Percentiles rank a stretch among this genome's conserved stretches.
phyloP scores from a whole-genome alignment of 2,113 vertebrate species.

The Pholis gunnellus region DNA sequence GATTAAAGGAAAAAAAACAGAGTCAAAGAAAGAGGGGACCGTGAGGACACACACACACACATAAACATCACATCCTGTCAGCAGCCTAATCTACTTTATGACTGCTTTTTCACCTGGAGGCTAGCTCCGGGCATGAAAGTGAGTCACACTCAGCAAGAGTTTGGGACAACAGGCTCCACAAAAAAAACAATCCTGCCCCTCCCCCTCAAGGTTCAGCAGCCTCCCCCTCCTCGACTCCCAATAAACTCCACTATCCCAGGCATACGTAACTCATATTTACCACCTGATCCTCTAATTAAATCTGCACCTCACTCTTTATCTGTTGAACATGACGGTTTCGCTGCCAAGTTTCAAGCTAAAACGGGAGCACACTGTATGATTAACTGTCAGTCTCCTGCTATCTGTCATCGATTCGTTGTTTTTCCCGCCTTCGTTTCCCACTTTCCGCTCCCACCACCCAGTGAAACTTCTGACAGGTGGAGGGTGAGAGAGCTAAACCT shows the following conservation, averaged over 20 bases:
- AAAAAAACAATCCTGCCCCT: conserved; percentile 27
- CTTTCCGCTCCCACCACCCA: conserved; percentile 1
- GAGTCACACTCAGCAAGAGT: conserved; percentile 61
- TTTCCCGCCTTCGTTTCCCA: not conserved
- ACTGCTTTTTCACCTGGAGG: conserved; percentile 76
- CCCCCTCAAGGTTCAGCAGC: conserved; percentile 18
- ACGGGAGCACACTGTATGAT: conserved; percentile 21
- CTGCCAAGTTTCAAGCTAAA: conserved; percentile 56
- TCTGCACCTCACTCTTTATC: conserved; percentile 8
- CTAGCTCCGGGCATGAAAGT: conserved; percentile 41
- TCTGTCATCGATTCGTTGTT: conserved; percentile 52
- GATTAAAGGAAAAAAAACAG: conserved; percentile 14
- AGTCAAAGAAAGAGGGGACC: conserved; percentile 8
- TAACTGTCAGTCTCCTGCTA: conserved; percentile 39
- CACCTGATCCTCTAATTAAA: conserved; percentile 45
- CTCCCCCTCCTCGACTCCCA: not conserved
- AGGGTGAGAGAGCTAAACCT: conserved; percentile 86
- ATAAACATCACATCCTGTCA: conserved; percentile 69
- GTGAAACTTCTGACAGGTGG: conserved; percentile 84
- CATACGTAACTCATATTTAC: conserved; percentile 49
- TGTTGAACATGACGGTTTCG: conserved; percentile 8
- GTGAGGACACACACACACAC: conserved; percentile 14
- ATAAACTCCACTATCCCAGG: conserved; percentile 32
- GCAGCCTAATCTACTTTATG: conserved; percentile 59
- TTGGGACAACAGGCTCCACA: conserved; percentile 61